Evolutionary conservation across 2,888 invertebrate species (phyloP).

Genomic region (Sepioteuthis lessoniana): DNA sequence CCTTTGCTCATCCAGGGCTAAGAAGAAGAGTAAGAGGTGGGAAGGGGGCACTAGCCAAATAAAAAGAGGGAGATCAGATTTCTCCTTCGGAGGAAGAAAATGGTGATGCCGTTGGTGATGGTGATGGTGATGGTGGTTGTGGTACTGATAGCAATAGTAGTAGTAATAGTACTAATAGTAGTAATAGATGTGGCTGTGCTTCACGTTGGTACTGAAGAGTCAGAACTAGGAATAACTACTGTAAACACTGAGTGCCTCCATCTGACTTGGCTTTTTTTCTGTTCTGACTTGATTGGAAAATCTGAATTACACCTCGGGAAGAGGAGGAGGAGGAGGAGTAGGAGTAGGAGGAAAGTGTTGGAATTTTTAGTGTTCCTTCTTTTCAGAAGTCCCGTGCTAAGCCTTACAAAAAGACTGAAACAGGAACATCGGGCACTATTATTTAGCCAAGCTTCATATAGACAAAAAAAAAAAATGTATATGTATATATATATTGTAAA

Average conservation of each 20-base stretch:
- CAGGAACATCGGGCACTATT: neutral
- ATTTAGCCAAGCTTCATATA: neutral
- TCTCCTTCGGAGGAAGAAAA: neutral
- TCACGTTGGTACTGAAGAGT: neutral
- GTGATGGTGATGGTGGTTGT: neutral
- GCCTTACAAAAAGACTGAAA: neutral
- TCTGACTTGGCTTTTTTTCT: neutral
- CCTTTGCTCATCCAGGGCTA: conserved; percentile 33
- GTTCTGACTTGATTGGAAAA: neutral
- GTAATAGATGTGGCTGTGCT: neutral
- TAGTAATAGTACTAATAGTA: neutral
- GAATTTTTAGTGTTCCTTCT: neutral
- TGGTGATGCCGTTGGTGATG: neutral
- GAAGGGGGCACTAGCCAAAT: neutral
- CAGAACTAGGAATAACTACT: conserved; percentile 4
- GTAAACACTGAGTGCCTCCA: neutral
- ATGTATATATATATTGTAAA: too few species aligned
- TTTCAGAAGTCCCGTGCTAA: too few species aligned
- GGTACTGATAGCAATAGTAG: neutral
- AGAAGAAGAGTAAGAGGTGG: neutral
- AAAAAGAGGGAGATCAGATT: neutral
- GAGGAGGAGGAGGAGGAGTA: neutral
- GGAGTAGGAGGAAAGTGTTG: neutral
- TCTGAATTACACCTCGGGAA: neutral
- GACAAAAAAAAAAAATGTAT: neutral